phyloP scores from a whole-genome alignment of 2,888 invertebrate species.

The Limnephilus auricula region DNA sequence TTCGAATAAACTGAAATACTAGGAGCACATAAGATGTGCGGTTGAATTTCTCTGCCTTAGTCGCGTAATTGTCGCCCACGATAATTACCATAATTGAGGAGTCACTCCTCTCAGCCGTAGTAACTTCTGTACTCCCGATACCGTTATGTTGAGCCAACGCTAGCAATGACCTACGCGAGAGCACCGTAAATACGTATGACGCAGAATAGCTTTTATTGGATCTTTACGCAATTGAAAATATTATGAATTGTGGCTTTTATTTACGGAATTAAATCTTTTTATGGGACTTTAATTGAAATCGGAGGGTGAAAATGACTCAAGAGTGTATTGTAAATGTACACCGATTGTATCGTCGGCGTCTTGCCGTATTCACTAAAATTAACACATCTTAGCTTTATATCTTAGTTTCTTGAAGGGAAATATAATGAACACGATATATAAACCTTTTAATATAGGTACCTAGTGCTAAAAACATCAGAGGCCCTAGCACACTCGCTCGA shows the following conservation, averaged over 20 bases:
- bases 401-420: neutral
- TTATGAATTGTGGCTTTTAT: neutral
- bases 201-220: neutral
- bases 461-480: no score
- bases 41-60: neutral
- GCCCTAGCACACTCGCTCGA: no score
- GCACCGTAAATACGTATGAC: neutral
- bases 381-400: neutral
- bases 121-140: conserved; percentile 19
- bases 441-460: neutral
- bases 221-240: neutral
- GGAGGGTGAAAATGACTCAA: neutral
- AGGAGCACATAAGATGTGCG: neutral
- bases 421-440: neutral
- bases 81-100: conserved; percentile 28
- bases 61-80: conserved; percentile 24
- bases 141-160: conserved; percentile 13
- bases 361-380: neutral
- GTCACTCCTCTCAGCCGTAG: conserved; percentile 29
- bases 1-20: neutral
- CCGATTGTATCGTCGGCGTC: neutral
- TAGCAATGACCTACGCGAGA: conserved; percentile 16
- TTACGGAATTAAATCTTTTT: neutral
- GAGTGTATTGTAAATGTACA: neutral
- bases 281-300: neutral